These are phyloP conservation scores for Mamestra brassicae DNA, from an alignment of 2,888 invertebrate genomes.

Conservation along the genomic window DNA sequence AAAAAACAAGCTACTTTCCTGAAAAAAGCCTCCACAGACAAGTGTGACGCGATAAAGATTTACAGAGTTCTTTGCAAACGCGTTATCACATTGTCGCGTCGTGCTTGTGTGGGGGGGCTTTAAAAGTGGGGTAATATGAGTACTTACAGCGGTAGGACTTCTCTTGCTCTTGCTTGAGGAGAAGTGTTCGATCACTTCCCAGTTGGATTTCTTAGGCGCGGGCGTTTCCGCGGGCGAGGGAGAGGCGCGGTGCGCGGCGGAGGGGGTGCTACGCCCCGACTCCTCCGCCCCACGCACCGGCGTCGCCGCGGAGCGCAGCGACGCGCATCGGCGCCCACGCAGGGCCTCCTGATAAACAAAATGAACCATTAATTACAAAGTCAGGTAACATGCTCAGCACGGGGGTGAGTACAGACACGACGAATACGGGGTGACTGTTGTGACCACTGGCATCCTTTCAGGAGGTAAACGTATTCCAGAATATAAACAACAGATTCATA, in stretches of 20 bases:
- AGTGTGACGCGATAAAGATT: not conserved
- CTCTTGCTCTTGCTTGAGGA: constrained; percentile 91
- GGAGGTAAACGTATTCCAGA: too few relatives aligned
- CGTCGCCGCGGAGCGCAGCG: constrained; percentile 88
- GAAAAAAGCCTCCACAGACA: not conserved
- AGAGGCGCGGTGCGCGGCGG: constrained; percentile 84
- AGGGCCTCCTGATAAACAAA: constrained; percentile 91
- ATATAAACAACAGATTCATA: too few relatives aligned
- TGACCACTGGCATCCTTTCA: too few relatives aligned
- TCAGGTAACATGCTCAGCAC: too few relatives aligned
- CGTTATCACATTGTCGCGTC: not conserved
- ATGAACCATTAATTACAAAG: not conserved
- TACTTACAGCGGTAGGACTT: constrained; percentile 88
- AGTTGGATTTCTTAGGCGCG: constrained; percentile 95
- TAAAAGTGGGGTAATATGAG: too few relatives aligned
- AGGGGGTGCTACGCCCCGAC: constrained; percentile 85
- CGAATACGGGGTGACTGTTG: too few relatives aligned
- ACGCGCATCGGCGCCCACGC: constrained; percentile 91
- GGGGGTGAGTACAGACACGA: too few relatives aligned
- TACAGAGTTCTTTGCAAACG: not conserved
- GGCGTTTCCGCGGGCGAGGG: constrained; percentile 90
- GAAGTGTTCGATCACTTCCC: constrained; percentile 98
- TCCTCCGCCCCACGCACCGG: constrained; percentile 78
- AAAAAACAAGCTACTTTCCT: too few relatives aligned
- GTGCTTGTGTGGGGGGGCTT: not conserved